Conservation (phyloP, 1,140 invertebrate genomes). For the Mactra quadrangularis region DNA sequence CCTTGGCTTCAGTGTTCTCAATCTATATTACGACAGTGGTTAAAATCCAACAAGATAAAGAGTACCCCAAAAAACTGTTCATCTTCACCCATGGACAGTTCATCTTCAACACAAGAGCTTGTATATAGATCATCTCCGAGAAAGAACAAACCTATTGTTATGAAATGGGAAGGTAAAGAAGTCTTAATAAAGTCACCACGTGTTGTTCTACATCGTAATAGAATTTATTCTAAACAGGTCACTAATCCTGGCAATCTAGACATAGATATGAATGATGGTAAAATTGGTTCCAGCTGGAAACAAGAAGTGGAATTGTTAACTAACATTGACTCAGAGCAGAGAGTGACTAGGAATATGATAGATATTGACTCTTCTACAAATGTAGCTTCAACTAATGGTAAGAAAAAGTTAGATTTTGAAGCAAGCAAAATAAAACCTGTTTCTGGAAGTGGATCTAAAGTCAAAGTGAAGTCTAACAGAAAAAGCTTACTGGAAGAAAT, state of each 20-base stretch:
- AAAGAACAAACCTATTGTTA: constrained; percentile 30
- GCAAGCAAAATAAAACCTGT: not conserved
- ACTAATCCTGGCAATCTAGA: constrained; percentile 24
- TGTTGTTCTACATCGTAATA: constrained; percentile 22
- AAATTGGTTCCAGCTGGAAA: constrained; percentile 7
- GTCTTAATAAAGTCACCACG: constrained; percentile 34
- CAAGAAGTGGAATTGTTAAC: constrained; percentile 21
- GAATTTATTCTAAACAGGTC: not conserved
- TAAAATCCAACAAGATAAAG: no score
- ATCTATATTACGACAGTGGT: no score
- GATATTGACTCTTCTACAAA: constrained; percentile 3
- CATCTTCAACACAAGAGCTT: not conserved
- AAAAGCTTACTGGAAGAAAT: not conserved
- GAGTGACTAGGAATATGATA: constrained; percentile 45
- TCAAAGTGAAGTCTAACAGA: not conserved
- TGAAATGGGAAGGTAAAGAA: constrained; percentile 53
- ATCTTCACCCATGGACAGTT: no score
- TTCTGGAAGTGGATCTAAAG: not conserved
- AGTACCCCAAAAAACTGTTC: no score
- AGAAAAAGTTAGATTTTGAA: no score
- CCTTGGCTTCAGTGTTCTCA: no score
- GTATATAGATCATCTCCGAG: not conserved
- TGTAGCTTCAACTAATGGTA: no score
- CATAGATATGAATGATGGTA: constrained; percentile 55
- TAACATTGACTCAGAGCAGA: constrained; percentile 27